A percentile compares a stretch with the other conserved stretches of the same genome.
phyloP scores from a whole-genome alignment of 2,113 vertebrate species.

The Coreoperca whiteheadi region DNA sequence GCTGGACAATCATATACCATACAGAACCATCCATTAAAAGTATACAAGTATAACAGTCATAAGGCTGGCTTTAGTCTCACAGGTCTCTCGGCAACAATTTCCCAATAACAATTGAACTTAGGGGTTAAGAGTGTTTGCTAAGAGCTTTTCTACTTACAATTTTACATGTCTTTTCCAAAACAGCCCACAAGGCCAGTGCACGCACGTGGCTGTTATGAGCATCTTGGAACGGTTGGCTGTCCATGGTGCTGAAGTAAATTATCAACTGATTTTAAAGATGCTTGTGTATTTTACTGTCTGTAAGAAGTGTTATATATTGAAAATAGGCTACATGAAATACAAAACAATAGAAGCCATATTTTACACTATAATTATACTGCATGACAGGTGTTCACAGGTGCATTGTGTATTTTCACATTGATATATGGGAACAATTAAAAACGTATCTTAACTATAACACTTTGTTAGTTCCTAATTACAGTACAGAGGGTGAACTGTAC shows the following conservation, averaged over 20 bases:
- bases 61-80: neutral
- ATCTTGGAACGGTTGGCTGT: neutral
- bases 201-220: neutral
- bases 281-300: neutral
- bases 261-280: neutral
- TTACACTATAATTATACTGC: neutral
- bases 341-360: neutral
- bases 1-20: neutral
- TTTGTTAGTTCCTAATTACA: too few relatives aligned
- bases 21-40: neutral
- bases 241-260: neutral
- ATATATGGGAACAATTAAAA: too few relatives aligned
- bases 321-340: neutral
- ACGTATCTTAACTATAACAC: neutral
- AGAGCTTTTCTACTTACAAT: neutral
- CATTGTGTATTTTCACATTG: too few relatives aligned
- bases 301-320: neutral
- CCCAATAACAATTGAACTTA: neutral
- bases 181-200: neutral
- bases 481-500: neutral
- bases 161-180: neutral
- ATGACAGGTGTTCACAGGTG: too few relatives aligned
- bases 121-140: neutral
- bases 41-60: neutral
- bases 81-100: neutral